Evolutionary conservation across 2,113 vertebrate species (phyloP).

Genomic region (Romanogobio albipinnatus): DNA sequence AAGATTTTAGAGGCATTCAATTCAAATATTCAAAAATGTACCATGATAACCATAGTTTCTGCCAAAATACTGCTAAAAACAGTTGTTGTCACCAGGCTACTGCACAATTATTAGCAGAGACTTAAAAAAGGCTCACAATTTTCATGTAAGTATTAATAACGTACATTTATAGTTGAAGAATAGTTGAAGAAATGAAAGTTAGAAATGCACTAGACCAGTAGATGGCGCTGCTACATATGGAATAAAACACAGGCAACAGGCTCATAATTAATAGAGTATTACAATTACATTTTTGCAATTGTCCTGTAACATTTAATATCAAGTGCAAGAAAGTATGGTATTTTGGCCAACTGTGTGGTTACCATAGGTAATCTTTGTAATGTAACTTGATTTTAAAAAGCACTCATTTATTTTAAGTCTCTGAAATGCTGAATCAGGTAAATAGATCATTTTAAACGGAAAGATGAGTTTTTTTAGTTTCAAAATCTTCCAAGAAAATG

Average conservation of each 20-base stretch:
- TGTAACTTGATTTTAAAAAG: neutral
- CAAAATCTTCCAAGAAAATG: neutral
- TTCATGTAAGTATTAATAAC: neutral
- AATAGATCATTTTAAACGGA: neutral
- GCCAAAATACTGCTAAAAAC: neutral
- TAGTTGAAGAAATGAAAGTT: neutral
- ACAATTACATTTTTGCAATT: too few relatives aligned
- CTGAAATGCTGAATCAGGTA: neutral
- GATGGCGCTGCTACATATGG: neutral
- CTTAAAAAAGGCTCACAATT: neutral
- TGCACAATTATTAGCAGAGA: neutral
- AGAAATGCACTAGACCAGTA: neutral
- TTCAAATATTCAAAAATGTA: neutral
- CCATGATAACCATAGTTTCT: neutral
- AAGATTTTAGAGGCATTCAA: neutral
- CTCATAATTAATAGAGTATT: too few relatives aligned
- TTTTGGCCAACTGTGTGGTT: neutral
- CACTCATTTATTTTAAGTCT: neutral
- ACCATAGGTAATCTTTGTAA: neutral
- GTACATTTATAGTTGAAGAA: too few relatives aligned
- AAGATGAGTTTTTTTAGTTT: neutral
- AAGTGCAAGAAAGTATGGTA: neutral
- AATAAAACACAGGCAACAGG: neutral
- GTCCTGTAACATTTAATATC: too few relatives aligned
- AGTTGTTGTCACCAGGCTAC: neutral